Base-by-base conservation (phyloP, 1,140 invertebrate species). In the Atta texana region DNA sequence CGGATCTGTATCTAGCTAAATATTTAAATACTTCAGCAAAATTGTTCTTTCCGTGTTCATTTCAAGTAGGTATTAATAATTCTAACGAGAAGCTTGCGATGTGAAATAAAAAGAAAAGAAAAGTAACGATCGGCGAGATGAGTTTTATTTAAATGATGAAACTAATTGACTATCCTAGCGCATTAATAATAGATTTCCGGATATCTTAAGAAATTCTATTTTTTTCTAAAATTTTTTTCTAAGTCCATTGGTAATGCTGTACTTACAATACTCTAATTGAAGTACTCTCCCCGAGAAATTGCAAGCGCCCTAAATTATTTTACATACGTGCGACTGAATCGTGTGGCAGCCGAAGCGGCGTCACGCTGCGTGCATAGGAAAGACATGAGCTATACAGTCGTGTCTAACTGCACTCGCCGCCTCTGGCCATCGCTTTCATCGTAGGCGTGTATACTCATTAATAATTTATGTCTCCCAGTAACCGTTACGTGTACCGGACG, bases 391-490 rank as follows among this genome's bases (percentile, higher is more conserved):
- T 61, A 53, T 34, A 21, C 61, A 51, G 68, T 82, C 66, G 51
- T 81, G 63, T 77, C 61, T 57, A 57, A 55, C 55, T 49, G 51
- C 53, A 66, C 69, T 61, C 49, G 59, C 57, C 57, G 72, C 28
- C 68, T 61, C 24, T 24, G 57, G 72, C 66, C 53, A 14, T 72
- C 57, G 85, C 80, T 80, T 85, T 86, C 81, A 88, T 90, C 89
- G 89, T 88, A 75, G 82, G 86, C 66, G 89, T 88, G 89, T 88
- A 71, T 90, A 88, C 82, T 90, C 89, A 80, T 90, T 90, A 91
- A 91, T 91, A 90, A 91, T 91, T 91, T 88, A 91, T 88, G 89
- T 88, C 39, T 69, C 59, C 69, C 80, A 72, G 88, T 90, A 88
- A 90, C 57, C 74, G 84, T 90, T 89, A 90, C 85, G 78, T 87